phyloP scores from a whole-genome alignment of 1,140 invertebrate genomes.

The Antheraea pernyi region DNA sequence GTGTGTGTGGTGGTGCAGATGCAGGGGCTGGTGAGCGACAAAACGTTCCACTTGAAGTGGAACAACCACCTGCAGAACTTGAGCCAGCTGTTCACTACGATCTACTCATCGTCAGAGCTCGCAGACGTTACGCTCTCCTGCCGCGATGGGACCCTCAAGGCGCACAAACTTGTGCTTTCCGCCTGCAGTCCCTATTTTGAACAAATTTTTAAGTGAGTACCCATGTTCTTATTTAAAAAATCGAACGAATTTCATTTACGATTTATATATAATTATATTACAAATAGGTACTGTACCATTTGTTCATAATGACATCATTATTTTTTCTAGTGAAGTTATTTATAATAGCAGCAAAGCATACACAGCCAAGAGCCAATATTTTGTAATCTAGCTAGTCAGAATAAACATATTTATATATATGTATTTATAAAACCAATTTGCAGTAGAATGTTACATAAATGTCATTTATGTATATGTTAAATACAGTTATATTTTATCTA shows the following conservation, averaged over 20 bases:
- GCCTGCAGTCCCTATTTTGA: constrained; percentile 89
- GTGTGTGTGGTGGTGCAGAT: constrained; percentile 75
- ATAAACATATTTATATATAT: constrained; percentile 26
- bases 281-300: constrained; percentile 36
- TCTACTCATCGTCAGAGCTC: constrained; percentile 85
- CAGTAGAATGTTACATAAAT: constrained; percentile 34
- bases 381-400: constrained; percentile 19
- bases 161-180: constrained; percentile 86
- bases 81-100: constrained; percentile 84
- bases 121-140: constrained; percentile 84
- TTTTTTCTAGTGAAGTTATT: constrained; percentile 50
- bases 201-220: constrained; percentile 83
- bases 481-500: constrained; percentile 49
- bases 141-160: constrained; percentile 83
- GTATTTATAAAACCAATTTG: constrained; percentile 12
- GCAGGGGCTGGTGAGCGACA: constrained; percentile 80
- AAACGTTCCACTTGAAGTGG: constrained; percentile 86
- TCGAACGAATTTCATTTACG: constrained; percentile 16
- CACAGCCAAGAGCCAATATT: constrained; percentile 30
- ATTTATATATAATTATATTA: constrained; percentile 19
- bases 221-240: constrained; percentile 28
- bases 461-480: constrained; percentile 32
- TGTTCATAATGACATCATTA: constrained; percentile 53
- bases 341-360: constrained; percentile 37
- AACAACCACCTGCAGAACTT: constrained; percentile 88